Base-by-base conservation (phyloP, 2,888 invertebrate genomes). In the Frankliniella fusca region DNA sequence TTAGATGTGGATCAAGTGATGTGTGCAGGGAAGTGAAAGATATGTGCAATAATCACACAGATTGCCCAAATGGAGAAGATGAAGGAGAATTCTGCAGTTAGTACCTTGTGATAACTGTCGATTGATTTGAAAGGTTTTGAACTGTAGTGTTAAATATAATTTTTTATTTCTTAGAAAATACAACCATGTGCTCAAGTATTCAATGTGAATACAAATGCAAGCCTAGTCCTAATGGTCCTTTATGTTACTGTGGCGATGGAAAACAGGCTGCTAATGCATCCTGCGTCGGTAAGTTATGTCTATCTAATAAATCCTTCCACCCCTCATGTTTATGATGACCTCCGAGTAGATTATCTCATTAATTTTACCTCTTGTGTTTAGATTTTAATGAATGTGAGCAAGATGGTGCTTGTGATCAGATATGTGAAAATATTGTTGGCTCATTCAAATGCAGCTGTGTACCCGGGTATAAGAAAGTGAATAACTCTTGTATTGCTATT, bases 351-450 rank as follows among this genome's bases (percentile, higher is more conserved):
- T 23, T 70, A 70, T 70, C 20, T 70, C 3, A 3, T 5, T 70
- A 70, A n/a, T 20, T 65, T 80, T 76, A 80, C 80, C 49, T 70
- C 65, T 28, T n/a, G n/a, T 79, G 48, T 83, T 54, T 88, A 93
- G 95, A 96, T 88, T 91, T 92, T 84, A 91, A 96, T 89, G 95
- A 96, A 89, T 96, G 96, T 89, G 88, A 88, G 85, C 88, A 91
- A 84, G 92, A 93, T 84, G 93, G 91, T 80, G 88, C 91, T 81
- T 95, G 95, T 88, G 92, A 94, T 87, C 95, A 95, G 88, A 86
- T 89, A 70, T 95, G 95, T 88, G 89, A 85, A 85, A 94, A 94
- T 89, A 91, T 91, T 23, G 88, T 89, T 48, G 93, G 93, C 84
- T 92, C 93, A 61, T 95, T 90, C 88, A 87, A 89, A 80, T 97